phyloP scores from a whole-genome alignment of 2,888 invertebrate species.

The Lycaena phlaeas region DNA sequence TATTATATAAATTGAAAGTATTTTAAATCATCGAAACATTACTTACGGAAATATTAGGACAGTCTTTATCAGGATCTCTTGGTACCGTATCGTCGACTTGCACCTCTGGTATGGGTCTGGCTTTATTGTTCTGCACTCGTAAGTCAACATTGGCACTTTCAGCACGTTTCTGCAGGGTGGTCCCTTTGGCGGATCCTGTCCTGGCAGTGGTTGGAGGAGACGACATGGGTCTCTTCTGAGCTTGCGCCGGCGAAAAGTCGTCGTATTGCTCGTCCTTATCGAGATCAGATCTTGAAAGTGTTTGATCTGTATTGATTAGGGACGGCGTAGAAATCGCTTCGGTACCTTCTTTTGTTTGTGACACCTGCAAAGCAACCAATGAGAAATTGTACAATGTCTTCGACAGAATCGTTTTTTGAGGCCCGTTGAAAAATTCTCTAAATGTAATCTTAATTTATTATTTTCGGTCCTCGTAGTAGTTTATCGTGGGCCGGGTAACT shows the following conservation, averaged over 20 bases:
- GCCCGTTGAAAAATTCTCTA: no score
- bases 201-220: constrained; percentile 29
- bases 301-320: constrained; percentile 31
- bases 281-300: constrained; percentile 30
- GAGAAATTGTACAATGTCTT: no score
- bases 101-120: constrained; percentile 47
- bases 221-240: constrained; percentile 25
- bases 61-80: constrained; percentile 56
- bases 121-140: constrained; percentile 36
- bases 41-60: constrained; percentile 49
- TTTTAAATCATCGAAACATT: no score
- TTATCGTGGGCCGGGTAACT: no score
- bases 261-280: constrained; percentile 31
- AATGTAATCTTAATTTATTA: no score
- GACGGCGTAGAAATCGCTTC: constrained; percentile 28
- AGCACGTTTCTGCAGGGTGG: constrained; percentile 31
- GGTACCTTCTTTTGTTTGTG: constrained; percentile 34
- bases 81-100: constrained; percentile 29
- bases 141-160: constrained; percentile 27
- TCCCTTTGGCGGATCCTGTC: constrained; percentile 26
- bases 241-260: constrained; percentile 20
- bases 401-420: no score
- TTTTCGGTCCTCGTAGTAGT: no score
- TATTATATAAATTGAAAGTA: no score
- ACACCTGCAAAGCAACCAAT: constrained; percentile 30